Evolutionary conservation across 2,888 invertebrate genomes (phyloP).

Genomic region (Eristalis arbustorum): DNA sequence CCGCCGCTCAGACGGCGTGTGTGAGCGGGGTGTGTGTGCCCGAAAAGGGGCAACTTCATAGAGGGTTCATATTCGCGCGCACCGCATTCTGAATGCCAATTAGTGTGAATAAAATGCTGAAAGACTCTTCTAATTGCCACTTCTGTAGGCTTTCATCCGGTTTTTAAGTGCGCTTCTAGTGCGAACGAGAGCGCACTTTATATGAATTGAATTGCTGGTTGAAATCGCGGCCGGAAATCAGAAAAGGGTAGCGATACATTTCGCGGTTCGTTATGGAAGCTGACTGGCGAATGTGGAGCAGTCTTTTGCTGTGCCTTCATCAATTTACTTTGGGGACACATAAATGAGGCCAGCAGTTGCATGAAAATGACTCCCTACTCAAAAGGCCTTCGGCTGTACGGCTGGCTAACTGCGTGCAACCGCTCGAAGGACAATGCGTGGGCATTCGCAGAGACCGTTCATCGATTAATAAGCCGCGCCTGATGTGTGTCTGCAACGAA

Average conservation of each 20-base stretch:
- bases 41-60: conserved; percentile 1
- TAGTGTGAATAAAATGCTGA: conserved; percentile 32
- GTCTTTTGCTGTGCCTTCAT: neutral
- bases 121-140: conserved; percentile 32
- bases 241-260: neutral
- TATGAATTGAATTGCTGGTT: neutral
- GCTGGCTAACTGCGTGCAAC: too few species aligned
- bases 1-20: neutral
- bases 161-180: conserved; percentile 7
- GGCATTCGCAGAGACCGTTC: too few species aligned
- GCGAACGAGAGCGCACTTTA: neutral
- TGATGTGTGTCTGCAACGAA: too few species aligned
- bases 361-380: neutral
- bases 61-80: neutral
- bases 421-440: too few species aligned
- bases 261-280: neutral
- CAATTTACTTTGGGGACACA: neutral
- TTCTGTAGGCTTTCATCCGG: neutral
- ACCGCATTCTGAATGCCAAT: conserved; percentile 26
- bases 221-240: neutral
- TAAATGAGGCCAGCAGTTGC: neutral
- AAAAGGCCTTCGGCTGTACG: too few species aligned
- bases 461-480: too few species aligned
- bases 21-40: neutral
- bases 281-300: neutral